Evolutionary conservation across 2,797 vertebrate genomes (phyloP), one percentile per base, ranked within the genome.

Genomic region (Amblyopsis hoosieri): DNA sequence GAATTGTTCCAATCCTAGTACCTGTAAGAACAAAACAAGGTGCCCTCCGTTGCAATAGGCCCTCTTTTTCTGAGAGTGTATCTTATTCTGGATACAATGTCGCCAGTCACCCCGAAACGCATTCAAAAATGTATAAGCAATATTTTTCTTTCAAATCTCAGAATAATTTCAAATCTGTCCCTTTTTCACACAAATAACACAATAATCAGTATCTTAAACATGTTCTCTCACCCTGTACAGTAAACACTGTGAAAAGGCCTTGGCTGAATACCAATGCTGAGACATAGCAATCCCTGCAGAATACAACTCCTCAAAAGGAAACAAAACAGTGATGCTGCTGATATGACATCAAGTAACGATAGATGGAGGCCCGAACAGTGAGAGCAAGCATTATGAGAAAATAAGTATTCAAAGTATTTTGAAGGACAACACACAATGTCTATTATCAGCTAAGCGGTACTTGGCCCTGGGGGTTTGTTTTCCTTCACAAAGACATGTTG

Each of bases 281-380:
- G 53, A 75, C 75, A 60, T 57, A 66, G 54, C 69, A 75, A 69
- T 60, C 47, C 63, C 55, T 17, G 63, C 64, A 69, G 58, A 72
- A 83, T 73, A 49, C 47, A 66, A 61, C 55, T 60, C 79, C 76
- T 76, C 79, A 83, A 81, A 86, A 86, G 82, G 83, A 85, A 83
- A 78, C 76, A 65, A 75, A 57, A 58, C 64, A 56, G 75, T n/a
- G 49, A 71, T 53, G n/a, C 29, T 12, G 49, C 45, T 59, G 69
- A 76, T 49, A 33, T 46, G 51, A 66, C 64, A 54, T 52, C 54
- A 58, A 70, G 54, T 55, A 74, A 81, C 74, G 67, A 82, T 2
- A 10, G 53, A 72, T 58, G 67, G 55, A 31, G 69, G 19, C 31
- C 56, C 13, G 59, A 66, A 68, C 8, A 55, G 50, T 51, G 61